These are phyloP conservation scores for Alfaro cultratus DNA, from an alignment of 2,797 vertebrate genomes.

Conservation along the genomic window DNA sequence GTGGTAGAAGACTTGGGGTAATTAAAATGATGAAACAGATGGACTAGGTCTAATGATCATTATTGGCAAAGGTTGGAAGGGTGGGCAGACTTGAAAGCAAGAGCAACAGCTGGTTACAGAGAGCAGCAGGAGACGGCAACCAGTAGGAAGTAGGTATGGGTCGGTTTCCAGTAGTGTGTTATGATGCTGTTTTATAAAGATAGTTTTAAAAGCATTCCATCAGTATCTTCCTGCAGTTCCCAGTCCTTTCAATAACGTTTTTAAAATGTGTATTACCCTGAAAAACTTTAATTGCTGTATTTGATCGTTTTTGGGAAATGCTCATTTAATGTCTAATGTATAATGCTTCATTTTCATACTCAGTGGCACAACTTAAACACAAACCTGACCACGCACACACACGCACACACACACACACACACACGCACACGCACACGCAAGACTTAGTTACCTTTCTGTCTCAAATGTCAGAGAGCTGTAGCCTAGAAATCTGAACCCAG, in stretches of 20 bases:
- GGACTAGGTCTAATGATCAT: background rate
- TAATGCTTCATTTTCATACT: background rate
- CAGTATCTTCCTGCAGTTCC: background rate
- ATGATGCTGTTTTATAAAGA: background rate
- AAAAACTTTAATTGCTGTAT: background rate
- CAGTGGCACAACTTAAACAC: slow-evolving; percentile 6
- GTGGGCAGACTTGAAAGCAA: background rate
- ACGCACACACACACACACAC: too few species aligned
- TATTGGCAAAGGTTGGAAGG: background rate
- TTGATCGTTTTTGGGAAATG: too few species aligned
- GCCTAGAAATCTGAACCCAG: slow-evolving; percentile 37
- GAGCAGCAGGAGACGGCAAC: background rate
- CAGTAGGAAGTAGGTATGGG: background rate
- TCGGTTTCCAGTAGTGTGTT: background rate
- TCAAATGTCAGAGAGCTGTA: slow-evolving; percentile 7
- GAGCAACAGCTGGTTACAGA: background rate
- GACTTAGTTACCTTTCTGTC: slow-evolving; percentile 20
- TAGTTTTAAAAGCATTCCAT: background rate
- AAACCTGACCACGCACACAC: slow-evolving; percentile 6
- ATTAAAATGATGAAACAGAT: slow-evolving; percentile 35
- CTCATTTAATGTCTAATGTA: background rate
- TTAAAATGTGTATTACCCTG: background rate
- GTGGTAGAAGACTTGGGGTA: slow-evolving; percentile 27
- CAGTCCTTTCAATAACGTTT: background rate
- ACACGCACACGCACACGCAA: background rate